Percentiles rank a stretch among this genome's conserved stretches.
These are phyloP conservation scores for Hyles lineata DNA, from an alignment of 2,888 invertebrate genomes.

Conservation along the genomic window DNA sequence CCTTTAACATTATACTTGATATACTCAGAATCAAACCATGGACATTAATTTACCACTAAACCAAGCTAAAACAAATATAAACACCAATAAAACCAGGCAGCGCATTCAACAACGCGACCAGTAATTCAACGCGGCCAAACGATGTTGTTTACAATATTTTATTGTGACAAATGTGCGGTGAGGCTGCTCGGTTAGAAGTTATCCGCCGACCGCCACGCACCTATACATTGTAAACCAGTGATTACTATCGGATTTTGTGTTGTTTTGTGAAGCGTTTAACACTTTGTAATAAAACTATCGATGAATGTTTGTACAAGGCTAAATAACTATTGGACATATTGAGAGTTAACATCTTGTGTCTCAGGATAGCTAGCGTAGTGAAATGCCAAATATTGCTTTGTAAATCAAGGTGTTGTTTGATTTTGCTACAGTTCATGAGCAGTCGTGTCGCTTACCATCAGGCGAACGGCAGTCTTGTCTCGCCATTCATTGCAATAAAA, in stretches of 20 bases:
- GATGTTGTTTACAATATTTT: conserved; percentile 18
- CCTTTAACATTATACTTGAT: too few species aligned
- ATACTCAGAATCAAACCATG: too few species aligned
- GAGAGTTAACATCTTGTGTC: too few species aligned
- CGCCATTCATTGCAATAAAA: too few species aligned
- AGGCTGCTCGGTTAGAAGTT: conserved; percentile 7
- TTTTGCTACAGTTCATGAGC: too few species aligned
- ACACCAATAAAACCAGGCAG: background rate
- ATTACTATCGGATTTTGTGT: background rate
- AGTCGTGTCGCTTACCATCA: too few species aligned
- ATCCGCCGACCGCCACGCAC: background rate
- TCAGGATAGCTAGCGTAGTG: too few species aligned
- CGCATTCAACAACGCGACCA: background rate
- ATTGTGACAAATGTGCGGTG: conserved; percentile 17
- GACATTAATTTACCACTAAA: background rate
- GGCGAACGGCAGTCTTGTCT: too few species aligned
- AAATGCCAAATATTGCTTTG: too few species aligned
- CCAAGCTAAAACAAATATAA: background rate
- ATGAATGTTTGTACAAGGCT: background rate
- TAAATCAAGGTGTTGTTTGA: too few species aligned
- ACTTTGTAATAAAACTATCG: background rate
- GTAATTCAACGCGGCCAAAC: conserved; percentile 14
- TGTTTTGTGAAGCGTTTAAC: background rate
- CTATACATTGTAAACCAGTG: background rate
- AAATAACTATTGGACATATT: too few species aligned